Evolutionary conservation across 1,140 invertebrate species (phyloP).

Genomic region (Hirudo medicinalis): DNA sequence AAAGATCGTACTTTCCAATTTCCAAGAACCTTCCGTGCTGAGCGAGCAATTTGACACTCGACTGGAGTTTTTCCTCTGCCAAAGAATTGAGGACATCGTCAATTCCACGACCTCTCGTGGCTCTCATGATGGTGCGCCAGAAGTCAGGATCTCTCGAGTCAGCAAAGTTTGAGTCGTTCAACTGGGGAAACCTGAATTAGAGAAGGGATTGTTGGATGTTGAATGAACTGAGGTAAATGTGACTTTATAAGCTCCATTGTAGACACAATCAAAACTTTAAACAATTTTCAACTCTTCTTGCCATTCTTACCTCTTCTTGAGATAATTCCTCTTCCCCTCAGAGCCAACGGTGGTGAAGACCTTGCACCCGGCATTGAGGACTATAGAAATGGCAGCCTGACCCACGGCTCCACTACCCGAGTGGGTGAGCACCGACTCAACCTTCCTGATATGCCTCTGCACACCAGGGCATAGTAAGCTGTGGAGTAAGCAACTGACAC

Average conservation of each 20-base stretch:
- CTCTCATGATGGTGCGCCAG: slow-evolving; percentile 65
- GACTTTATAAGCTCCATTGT: too few species aligned
- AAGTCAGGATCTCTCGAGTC: slow-evolving; percentile 83
- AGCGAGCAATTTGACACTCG: slow-evolving; percentile 75
- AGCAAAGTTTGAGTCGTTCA: slow-evolving; percentile 68
- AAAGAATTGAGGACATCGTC: slow-evolving; percentile 86
- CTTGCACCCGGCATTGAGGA: slow-evolving; percentile 68
- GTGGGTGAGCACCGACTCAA: slow-evolving; percentile 74
- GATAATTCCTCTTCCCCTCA: slow-evolving; percentile 70
- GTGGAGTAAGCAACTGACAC: slow-evolving; percentile 89
- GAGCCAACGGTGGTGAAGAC: slow-evolving; percentile 48
- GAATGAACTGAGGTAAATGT: neutral
- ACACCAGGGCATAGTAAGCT: slow-evolving; percentile 75
- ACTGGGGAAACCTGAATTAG: slow-evolving; percentile 55
- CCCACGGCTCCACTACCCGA: slow-evolving; percentile 90
- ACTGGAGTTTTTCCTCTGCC: slow-evolving; percentile 79
- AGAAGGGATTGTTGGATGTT: neutral
- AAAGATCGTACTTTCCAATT: slow-evolving; percentile 91
- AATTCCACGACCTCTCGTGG: slow-evolving; percentile 59
- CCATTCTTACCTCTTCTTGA: slow-evolving; percentile 49
- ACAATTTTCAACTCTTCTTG: too few species aligned
- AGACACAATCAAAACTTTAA: too few species aligned
- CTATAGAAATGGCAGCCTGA: slow-evolving; percentile 83
- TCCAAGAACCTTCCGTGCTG: slow-evolving; percentile 82
- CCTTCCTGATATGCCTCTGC: slow-evolving; percentile 67